phyloP scores from a whole-genome alignment of 2,797 vertebrate genomes.

The Astyanax mexicanus region DNA sequence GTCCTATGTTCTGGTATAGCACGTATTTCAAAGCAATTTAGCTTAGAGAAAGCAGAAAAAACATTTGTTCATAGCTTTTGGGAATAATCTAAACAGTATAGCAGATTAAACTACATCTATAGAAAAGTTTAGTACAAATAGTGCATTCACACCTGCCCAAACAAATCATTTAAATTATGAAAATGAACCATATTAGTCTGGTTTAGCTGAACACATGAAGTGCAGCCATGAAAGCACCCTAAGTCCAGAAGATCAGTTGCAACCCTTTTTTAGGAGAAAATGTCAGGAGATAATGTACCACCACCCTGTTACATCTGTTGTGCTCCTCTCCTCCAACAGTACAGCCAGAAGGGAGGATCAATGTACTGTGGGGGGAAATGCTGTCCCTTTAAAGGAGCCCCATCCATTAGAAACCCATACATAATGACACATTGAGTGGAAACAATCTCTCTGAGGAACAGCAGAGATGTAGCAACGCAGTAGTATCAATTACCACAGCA shows the following conservation, averaged over 20 bases:
- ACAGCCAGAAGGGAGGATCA: slow-evolving; percentile 12
- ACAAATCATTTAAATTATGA: too few species aligned
- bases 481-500: background rate
- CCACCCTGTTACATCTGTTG: background rate
- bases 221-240: too few species aligned
- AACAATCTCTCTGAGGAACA: slow-evolving; percentile 32
- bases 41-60: too few species aligned
- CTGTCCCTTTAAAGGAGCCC: slow-evolving; percentile 48
- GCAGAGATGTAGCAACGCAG: slow-evolving; percentile 3
- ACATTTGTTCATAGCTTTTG: too few species aligned
- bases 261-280: background rate
- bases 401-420: slow-evolving; percentile 38
- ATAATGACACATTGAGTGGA: slow-evolving; percentile 47
- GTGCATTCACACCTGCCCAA: too few species aligned
- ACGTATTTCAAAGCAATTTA: too few species aligned
- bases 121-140: too few species aligned
- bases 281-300: background rate
- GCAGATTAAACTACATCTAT: too few species aligned
- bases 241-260: background rate
- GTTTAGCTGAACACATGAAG: too few species aligned
- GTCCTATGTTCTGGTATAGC: too few species aligned
- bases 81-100: too few species aligned
- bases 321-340: background rate
- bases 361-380: background rate
- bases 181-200: too few species aligned